Evolutionary conservation across 2,888 invertebrate species (phyloP).

Genomic region (Xanthia togata): DNA sequence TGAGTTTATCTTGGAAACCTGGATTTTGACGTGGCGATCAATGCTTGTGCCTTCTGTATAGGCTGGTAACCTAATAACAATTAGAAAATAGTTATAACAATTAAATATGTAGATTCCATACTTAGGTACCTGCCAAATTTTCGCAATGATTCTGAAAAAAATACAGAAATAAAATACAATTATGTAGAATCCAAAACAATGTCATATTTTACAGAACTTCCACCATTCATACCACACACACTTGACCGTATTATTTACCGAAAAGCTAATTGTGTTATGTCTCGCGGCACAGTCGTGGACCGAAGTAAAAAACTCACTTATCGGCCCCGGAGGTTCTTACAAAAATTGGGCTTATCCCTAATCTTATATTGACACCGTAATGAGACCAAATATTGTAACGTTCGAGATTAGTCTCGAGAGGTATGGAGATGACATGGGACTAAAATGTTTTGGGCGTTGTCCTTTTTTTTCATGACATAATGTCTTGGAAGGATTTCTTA

Average conservation of each 20-base stretch:
- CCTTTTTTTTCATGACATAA: not conserved
- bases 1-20: too few relatives aligned
- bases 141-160: too few relatives aligned
- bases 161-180: too few relatives aligned
- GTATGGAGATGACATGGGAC: not conserved
- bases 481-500: not conserved
- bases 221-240: not conserved
- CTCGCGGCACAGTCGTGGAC: conserved; percentile 84
- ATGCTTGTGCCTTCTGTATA: too few relatives aligned
- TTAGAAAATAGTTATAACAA: too few relatives aligned
- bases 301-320: conserved; percentile 82
- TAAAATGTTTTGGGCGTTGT: conserved; percentile 3
- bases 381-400: conserved; percentile 88
- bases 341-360: conserved; percentile 89
- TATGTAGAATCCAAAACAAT: too few relatives aligned
- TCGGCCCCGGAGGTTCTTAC: conserved; percentile 75
- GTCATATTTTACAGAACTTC: conserved; percentile 44
- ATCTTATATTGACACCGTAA: conserved; percentile 90
- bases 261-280: conserved; percentile 78
- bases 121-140: too few relatives aligned
- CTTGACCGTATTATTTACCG: conserved; percentile 60
- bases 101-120: too few relatives aligned
- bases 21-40: too few relatives aligned
- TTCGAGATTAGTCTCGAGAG: conserved; percentile 69
- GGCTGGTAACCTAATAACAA: too few relatives aligned